Conservation (phyloP, 2,797 vertebrate genomes). For the Protonibea diacanthus region DNA sequence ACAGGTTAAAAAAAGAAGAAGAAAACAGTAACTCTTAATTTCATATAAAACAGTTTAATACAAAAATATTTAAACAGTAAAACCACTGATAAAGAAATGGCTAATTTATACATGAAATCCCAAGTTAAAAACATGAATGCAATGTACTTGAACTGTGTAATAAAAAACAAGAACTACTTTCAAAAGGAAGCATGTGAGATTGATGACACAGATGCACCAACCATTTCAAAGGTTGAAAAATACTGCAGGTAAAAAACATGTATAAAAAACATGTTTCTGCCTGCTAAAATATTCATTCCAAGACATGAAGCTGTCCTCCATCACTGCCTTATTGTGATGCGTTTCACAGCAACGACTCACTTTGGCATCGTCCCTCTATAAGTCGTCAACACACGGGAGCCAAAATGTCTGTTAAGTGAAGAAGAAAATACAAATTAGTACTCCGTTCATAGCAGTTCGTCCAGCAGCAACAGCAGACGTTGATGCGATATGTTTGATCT, state of each 20-base stretch:
- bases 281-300: neutral
- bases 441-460: neutral
- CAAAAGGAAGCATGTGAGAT: neutral
- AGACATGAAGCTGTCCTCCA: neutral
- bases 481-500: conserved; percentile 43
- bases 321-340: neutral
- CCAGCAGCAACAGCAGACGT: neutral
- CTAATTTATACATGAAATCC: neutral
- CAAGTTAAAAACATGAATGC: neutral
- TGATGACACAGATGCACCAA: neutral
- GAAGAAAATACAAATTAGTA: neutral
- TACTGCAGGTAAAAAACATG: conserved; percentile 19
- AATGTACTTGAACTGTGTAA: neutral
- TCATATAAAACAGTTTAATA: conserved; percentile 27
- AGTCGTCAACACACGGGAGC: conserved; percentile 92
- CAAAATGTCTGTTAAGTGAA: conserved; percentile 89
- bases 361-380: conserved; percentile 34
- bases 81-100: neutral
- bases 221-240: neutral
- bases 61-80: conserved; percentile 12
- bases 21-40: neutral
- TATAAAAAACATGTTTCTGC: neutral
- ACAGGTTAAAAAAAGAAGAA: neutral
- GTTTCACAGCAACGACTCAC: neutral
- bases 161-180: neutral